Evolutionary conservation across 2,888 invertebrate species (phyloP), one percentile per base, ranked within the genome.

Genomic region (Rhyacophila evoluta): DNA sequence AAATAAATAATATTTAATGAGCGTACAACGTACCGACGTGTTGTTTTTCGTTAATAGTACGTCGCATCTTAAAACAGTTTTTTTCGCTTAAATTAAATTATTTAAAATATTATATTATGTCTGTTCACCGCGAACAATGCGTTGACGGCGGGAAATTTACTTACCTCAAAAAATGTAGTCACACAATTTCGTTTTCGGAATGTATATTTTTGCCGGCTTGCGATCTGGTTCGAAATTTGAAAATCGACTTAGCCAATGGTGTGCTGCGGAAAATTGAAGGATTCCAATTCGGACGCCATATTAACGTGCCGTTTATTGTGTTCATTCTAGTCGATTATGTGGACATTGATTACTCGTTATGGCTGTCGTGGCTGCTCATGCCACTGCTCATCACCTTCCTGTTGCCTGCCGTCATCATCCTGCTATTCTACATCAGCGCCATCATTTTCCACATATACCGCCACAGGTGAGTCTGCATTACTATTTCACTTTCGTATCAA

Each of bases 381-480:
- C 97, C 97, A 1, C 89, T 97, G 78, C 89, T 96, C 83, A 92
- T 95, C 83, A 95, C 97, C 83, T 97, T 98, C 89, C 90, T 97
- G 72, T 90, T 97, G 84, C 97, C 97, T 1, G 88, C 93, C 70
- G 91, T 96, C 80, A 95, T 97, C 85, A 93, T 94, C 70, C 84
- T 95, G n/a, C 91, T 97, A 77, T 91, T 97, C 80, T 97, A 97
- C 87, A 87, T 94, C 83, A 95, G 94, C 85, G 94, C 94, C 81
- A 90, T 97, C 84, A 94, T 97, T 85, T 91, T 97, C 83, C 96
- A 96, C 86, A 92, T 98, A 83, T 97, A 96, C 87, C 94, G 95
- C 87, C 90, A 98, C 88, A 94, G 95, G 95, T 93, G 89, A 83
- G 89, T 85, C 70, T 83, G 1, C 41, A 41, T 41, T 41, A 3